Percentiles rank a stretch among this genome's conserved stretches.
phyloP scores from a whole-genome alignment of 2,797 vertebrate genomes.

The Thaleichthys pacificus region DNA sequence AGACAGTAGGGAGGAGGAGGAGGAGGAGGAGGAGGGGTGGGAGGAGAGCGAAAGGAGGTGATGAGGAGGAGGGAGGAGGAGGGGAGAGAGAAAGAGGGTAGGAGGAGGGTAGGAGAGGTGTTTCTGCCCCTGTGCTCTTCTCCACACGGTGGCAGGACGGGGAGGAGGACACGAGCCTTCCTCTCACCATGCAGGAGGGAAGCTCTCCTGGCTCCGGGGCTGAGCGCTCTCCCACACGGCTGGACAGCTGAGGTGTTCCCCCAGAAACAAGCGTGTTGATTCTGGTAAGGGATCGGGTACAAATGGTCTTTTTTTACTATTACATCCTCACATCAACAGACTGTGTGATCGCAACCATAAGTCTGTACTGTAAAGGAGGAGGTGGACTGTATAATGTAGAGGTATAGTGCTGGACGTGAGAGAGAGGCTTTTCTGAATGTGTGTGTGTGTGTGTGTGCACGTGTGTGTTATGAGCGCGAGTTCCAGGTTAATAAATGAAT shows the following conservation, averaged over 20 bases:
- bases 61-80: neutral
- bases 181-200: too few relatives aligned
- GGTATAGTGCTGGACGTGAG: neutral
- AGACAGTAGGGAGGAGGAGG: conserved; percentile 12
- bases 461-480: neutral
- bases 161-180: too few relatives aligned
- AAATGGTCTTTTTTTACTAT: conserved; percentile 28
- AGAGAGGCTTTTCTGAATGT: conserved; percentile 1
- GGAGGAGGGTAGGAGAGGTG: neutral
- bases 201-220: neutral
- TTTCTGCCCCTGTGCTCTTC: neutral
- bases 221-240: neutral
- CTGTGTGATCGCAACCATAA: conserved; percentile 5
- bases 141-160: neutral
- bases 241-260: neutral
- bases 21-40: neutral
- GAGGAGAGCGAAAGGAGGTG: neutral
- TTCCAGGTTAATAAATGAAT: neutral
- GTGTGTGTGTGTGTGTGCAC: conserved; percentile 10
- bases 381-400: neutral
- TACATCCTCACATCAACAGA: conserved; percentile 3
- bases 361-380: neutral
- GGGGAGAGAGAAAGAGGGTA: neutral
- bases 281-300: conserved; percentile 33
- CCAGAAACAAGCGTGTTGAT: conserved; percentile 14